These are phyloP conservation scores for Eidolon helvum DNA, from an alignment of 2,113 vertebrate species.

Conservation along the genomic window DNA sequence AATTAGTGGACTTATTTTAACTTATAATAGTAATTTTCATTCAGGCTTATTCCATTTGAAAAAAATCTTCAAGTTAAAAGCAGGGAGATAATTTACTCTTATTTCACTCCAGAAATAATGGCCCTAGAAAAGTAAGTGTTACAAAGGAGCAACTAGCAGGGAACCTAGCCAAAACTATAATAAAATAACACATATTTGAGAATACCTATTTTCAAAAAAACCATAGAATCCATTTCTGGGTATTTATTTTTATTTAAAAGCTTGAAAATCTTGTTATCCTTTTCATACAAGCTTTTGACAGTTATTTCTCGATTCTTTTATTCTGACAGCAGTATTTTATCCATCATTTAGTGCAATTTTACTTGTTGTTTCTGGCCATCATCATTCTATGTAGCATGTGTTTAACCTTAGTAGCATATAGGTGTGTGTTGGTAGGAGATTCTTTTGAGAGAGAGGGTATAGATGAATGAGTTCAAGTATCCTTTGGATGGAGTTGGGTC, in stretches of 20 bases:
- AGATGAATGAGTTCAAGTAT: background rate
- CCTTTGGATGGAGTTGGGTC: background rate
- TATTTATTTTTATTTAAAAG: background rate
- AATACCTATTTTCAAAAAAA: background rate
- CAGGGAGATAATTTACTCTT: background rate
- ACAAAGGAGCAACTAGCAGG: background rate
- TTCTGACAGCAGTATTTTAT: background rate
- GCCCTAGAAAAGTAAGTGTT: background rate
- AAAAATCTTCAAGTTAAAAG: background rate
- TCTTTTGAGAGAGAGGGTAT: background rate
- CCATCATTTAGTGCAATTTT: background rate
- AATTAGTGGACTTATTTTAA: background rate
- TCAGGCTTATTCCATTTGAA: background rate
- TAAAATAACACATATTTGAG: background rate
- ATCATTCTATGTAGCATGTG: background rate
- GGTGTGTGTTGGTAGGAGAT: background rate
- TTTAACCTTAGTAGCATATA: background rate
- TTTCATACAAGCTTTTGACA: background rate
- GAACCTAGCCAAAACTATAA: background rate
- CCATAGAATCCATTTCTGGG: background rate
- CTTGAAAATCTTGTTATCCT: background rate
- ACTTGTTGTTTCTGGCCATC: background rate
- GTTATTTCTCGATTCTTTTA: background rate
- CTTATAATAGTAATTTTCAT: background rate
- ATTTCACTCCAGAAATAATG: background rate